Evolutionary conservation across 1,140 invertebrate species (phyloP).

Genomic region (Chrysopa pallens): DNA sequence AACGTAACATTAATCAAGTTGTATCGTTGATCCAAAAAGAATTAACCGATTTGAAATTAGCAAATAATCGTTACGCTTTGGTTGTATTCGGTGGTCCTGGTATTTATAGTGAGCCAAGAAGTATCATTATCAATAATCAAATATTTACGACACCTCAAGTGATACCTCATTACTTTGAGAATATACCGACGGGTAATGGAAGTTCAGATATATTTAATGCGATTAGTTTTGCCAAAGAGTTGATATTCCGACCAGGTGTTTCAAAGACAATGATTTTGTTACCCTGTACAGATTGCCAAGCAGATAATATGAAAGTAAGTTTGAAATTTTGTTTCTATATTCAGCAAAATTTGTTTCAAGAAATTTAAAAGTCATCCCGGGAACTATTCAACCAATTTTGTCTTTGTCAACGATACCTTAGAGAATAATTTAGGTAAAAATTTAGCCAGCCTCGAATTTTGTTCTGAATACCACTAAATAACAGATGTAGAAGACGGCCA

Average conservation of each 20-base stretch:
- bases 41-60: constrained; percentile 35
- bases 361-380: neutral
- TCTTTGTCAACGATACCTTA: constrained; percentile 1
- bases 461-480: no score
- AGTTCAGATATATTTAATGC: constrained; percentile 56
- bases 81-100: constrained; percentile 63
- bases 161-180: constrained; percentile 36
- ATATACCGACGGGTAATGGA: constrained; percentile 40
- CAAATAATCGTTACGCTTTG: constrained; percentile 49
- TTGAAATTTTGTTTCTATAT: neutral
- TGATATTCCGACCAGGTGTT: constrained; percentile 67
- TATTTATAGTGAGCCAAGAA: constrained; percentile 47
- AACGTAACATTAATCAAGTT: constrained; percentile 46
- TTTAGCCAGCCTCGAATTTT: neutral
- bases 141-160: constrained; percentile 42
- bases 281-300: constrained; percentile 58
- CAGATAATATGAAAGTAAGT: constrained; percentile 42
- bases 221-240: constrained; percentile 48
- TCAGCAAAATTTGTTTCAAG: constrained; percentile 1
- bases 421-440: neutral
- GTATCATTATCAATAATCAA: constrained; percentile 42
- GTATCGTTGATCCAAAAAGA: constrained; percentile 46
- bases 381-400: neutral
- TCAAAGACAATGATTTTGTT: constrained; percentile 69
- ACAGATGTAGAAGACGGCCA: no score